Conservation (phyloP, 2,797 vertebrate genomes). For the Sylvilagus floridanus region DNA sequence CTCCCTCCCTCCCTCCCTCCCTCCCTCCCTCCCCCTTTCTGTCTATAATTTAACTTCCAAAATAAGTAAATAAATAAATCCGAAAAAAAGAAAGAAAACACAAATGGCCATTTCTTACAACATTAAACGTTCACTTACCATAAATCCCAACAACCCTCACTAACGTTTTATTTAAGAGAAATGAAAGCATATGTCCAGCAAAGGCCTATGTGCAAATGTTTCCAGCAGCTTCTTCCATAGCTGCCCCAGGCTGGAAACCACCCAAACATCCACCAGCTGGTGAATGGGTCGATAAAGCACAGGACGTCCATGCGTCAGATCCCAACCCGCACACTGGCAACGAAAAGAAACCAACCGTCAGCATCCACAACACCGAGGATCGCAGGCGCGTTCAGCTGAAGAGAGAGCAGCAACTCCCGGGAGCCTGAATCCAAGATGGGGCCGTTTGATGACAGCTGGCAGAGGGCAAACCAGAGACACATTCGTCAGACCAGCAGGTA, state of each 20-base stretch:
- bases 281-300: neutral
- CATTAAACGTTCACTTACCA: neutral
- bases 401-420: neutral
- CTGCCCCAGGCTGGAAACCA: neutral
- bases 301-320: too few relatives aligned
- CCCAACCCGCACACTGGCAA: neutral
- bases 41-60: too few relatives aligned
- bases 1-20: too few relatives aligned
- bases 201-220: neutral
- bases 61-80: too few relatives aligned
- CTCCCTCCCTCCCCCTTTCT: too few relatives aligned
- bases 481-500: neutral
- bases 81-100: too few relatives aligned
- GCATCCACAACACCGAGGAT: neutral
- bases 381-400: neutral
- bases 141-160: neutral
- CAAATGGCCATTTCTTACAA: neutral
- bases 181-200: neutral
- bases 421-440: neutral
- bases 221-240: neutral
- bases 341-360: neutral
- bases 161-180: neutral
- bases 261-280: neutral
- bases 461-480: neutral
- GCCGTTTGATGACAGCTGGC: neutral